These are phyloP conservation scores for Zhuqinia jingwanae DNA, from an alignment of 2,888 invertebrate species.

Conservation along the genomic window DNA sequence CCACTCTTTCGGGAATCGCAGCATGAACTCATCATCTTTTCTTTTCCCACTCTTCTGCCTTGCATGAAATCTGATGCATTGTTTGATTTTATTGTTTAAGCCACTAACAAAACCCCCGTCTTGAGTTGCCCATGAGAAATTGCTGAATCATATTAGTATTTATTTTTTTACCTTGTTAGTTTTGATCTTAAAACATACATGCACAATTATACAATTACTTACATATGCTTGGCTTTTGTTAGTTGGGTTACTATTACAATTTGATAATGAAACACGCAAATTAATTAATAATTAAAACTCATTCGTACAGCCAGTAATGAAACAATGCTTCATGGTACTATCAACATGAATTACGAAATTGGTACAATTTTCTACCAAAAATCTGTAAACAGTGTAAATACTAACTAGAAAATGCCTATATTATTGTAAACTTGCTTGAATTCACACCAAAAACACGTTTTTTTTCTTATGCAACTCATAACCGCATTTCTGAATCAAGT, in stretches of 20 bases:
- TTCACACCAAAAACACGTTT: too few species aligned
- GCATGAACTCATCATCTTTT: slow-evolving; percentile 21
- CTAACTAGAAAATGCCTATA: neutral
- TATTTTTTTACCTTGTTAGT: neutral
- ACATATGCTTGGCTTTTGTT: neutral
- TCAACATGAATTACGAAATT: neutral
- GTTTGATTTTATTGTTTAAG: slow-evolving; percentile 35
- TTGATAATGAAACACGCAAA: neutral
- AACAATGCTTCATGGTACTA: neutral
- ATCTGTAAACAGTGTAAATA: too few species aligned
- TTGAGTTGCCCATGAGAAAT: slow-evolving; percentile 10
- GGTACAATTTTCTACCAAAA: neutral
- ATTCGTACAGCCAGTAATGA: neutral
- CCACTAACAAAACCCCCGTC: neutral
- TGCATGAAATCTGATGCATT: slow-evolving; percentile 35
- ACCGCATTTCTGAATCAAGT: too few species aligned
- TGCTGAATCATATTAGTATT: neutral
- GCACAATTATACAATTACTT: slow-evolving; percentile 6
- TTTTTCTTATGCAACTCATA: too few species aligned
- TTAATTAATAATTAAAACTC: too few species aligned
- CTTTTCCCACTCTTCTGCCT: slow-evolving; percentile 17
- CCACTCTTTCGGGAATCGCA: slow-evolving; percentile 48
- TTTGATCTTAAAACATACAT: too few species aligned
- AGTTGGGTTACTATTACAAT: slow-evolving; percentile 3
- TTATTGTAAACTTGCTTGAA: slow-evolving; percentile 7